Evolutionary conservation across 1,140 invertebrate genomes (phyloP).

Genomic region (Eurosta solidaginis): DNA sequence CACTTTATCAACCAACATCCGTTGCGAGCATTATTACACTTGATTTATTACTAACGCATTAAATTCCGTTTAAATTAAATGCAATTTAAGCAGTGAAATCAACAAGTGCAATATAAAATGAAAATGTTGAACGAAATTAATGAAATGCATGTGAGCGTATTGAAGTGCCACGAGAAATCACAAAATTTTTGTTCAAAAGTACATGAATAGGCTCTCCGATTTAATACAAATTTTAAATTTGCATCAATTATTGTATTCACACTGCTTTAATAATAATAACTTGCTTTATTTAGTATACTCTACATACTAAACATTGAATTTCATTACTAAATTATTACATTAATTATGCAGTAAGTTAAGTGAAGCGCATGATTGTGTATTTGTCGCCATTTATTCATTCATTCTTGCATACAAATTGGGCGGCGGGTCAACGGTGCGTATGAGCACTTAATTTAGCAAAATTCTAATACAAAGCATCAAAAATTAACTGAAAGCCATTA

Average conservation of each 20-base stretch:
- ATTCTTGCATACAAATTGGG: not conserved
- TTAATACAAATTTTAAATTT: not conserved
- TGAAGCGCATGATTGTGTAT: not conserved
- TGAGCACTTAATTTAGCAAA: not conserved
- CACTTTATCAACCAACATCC: slow-evolving; percentile 8
- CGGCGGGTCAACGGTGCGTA: not conserved
- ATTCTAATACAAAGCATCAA: not conserved
- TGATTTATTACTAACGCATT: slow-evolving; percentile 16
- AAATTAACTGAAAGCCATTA: not conserved
- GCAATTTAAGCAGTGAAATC: not conserved
- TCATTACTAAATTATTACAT: not conserved
- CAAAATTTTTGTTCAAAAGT: not conserved
- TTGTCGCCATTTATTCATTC: not conserved
- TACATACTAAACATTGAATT: no score
- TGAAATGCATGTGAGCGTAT: not conserved
- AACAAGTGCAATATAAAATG: no score
- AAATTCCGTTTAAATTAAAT: slow-evolving; percentile 4
- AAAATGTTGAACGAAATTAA: not conserved
- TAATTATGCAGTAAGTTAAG: slow-evolving; percentile 2
- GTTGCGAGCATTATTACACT: not conserved
- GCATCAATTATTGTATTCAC: no score
- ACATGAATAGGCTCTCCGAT: not conserved
- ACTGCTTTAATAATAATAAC: no score
- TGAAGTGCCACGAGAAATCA: not conserved
- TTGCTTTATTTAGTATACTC: no score